phyloP scores from a whole-genome alignment of 2,797 vertebrate species.

The Anguilla marmorata region DNA sequence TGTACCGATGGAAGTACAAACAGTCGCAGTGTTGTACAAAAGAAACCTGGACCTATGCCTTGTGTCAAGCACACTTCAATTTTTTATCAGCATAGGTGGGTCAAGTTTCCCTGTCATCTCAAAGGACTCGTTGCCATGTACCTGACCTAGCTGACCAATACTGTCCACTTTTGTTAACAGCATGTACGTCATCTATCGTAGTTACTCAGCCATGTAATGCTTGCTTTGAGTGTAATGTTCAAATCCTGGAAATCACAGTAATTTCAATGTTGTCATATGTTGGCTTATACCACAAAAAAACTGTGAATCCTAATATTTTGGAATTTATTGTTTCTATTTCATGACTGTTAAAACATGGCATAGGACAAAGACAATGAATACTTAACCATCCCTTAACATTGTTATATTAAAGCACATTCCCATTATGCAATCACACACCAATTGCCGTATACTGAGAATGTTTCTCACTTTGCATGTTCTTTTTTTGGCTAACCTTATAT shows the following conservation, averaged over 20 bases:
- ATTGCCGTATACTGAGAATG: background rate
- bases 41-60: no score
- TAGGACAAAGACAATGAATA: background rate
- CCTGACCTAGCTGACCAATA: no score
- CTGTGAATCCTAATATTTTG: background rate
- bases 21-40: no score
- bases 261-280: background rate
- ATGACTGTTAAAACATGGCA: background rate
- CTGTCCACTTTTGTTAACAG: no score
- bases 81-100: no score
- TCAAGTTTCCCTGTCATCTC: no score
- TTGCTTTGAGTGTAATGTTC: background rate
- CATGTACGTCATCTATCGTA: background rate
- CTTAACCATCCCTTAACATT: background rate
- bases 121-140: no score
- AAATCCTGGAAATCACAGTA: background rate
- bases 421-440: background rate
- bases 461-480: background rate
- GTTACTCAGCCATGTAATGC: background rate
- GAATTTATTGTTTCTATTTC: background rate
- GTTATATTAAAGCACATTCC: background rate
- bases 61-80: no score
- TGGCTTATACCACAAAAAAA: background rate
- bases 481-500: no score
- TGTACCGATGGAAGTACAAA: no score